Evolutionary conservation across 2,113 vertebrate species (phyloP), one percentile per base, ranked within the genome.

Genomic region (Nannobrachium achirus): DNA sequence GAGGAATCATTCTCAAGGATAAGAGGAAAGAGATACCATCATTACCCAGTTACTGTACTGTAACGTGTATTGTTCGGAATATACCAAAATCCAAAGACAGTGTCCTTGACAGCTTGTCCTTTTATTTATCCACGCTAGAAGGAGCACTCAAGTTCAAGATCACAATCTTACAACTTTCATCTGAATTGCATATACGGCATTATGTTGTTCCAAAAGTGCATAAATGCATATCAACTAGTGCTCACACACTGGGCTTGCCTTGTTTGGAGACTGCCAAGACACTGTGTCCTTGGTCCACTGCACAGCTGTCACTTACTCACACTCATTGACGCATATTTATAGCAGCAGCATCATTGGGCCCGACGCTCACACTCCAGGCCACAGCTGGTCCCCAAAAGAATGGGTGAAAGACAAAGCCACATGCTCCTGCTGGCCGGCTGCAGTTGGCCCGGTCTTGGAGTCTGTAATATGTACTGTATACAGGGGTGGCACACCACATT

Each of bases 321-420:
- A 78, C 84, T 87, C 74, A 70, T 75, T 86, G 81, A 86, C 78
- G 68, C 81, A 83, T 93, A 94, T 94, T 93, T 93, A 92, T 94
- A 94, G 93, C 85, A 89, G 79, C 80, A 85, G 81, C 90, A 92
- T 93, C 92, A 91, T 66, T 83, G 82, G 80, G 79, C 81, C 65
- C 66, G 77, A 80, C 86, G 51, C 78, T 82, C 64, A 53, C 79
- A 75, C 89, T 90, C 61, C 84, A 91, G 86, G 82, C 89, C 92
- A 94, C 93, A 94, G 93, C 93, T 94, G 93, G 90, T 93, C 89
- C 88, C 84, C 83, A 79, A 74, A 82, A 92, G 85, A 92, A 92
- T 89, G 82, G 78, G 85, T 75, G 86, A 83, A 83, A 91, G 89
- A 90, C 91, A 92, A 93, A 92, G 90, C 89, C 89, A 87, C 87